A percentile compares a stretch with the other conserved stretches of the same genome.
These are phyloP conservation scores for Falco berigora DNA, from an alignment of 2,797 vertebrate genomes.

Conservation along the genomic window DNA sequence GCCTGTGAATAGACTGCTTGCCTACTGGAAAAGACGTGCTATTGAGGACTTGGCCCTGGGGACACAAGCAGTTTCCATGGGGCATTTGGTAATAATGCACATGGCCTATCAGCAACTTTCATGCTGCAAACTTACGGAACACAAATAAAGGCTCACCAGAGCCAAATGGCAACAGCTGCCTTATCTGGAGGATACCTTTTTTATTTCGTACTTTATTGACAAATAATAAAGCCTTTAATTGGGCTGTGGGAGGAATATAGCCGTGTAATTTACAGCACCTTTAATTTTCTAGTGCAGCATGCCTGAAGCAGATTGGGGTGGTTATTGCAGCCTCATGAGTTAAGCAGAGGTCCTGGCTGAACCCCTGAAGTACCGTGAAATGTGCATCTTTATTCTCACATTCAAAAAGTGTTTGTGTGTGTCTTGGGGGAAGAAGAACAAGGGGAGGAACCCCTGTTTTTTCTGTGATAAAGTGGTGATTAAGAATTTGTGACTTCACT, in stretches of 20 bases:
- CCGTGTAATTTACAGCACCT: constrained; percentile 63
- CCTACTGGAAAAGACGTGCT: not conserved
- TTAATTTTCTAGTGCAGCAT: constrained; percentile 64
- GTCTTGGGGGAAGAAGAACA: not conserved
- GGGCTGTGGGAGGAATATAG: constrained; percentile 53
- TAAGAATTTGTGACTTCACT: not conserved
- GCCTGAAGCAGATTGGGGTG: constrained; percentile 60
- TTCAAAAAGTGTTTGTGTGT: not conserved
- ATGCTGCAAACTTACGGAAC: constrained; percentile 7
- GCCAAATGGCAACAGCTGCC: constrained; percentile 58
- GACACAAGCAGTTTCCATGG: not conserved
- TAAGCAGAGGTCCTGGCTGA: constrained; percentile 5
- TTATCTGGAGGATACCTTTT: constrained; percentile 59
- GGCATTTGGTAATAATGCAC: constrained; percentile 22
- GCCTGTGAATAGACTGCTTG: not conserved
- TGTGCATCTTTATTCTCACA: not conserved
- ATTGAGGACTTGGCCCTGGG: not conserved
- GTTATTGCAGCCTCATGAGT: constrained; percentile 35
- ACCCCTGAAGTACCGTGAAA: constrained; percentile 26
- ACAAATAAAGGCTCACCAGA: constrained; percentile 14
- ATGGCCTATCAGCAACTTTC: constrained; percentile 50
- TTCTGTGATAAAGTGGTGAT: not conserved
- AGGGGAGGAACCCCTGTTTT: not conserved
- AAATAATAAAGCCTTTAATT: constrained; percentile 73
- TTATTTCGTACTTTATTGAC: constrained; percentile 68